These are phyloP conservation scores for Acleris emargana DNA, from an alignment of 2,888 invertebrate genomes.

Conservation along the genomic window DNA sequence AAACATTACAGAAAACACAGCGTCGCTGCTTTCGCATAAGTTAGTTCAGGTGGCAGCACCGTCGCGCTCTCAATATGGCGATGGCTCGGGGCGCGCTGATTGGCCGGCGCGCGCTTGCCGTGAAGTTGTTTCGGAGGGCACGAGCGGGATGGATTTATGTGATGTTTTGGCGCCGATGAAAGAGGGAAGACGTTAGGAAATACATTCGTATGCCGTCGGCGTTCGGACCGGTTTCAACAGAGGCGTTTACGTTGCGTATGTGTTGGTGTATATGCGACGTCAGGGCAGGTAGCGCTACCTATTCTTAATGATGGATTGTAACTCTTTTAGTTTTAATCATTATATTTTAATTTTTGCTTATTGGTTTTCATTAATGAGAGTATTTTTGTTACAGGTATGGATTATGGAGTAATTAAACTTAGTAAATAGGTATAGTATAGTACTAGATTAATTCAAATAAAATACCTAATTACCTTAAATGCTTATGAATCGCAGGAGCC, in stretches of 20 bases:
- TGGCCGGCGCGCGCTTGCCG: conserved; percentile 59
- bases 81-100: conserved; percentile 62
- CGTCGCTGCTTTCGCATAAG: conserved; percentile 60
- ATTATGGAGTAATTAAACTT: conserved; percentile 10
- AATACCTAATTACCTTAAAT: conserved; percentile 16
- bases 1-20: conserved; percentile 69
- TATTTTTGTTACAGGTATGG: conserved; percentile 70
- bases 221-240: conserved; percentile 77
- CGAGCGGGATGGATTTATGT: conserved; percentile 79
- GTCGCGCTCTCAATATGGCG: conserved; percentile 79
- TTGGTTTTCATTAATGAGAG: conserved; percentile 39
- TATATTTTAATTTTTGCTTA: conserved; percentile 25
- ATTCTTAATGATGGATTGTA: conserved; percentile 71
- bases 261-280: conserved; percentile 67
- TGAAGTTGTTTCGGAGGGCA: conserved; percentile 72
- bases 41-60: conserved; percentile 69
- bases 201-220: conserved; percentile 77
- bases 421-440: conserved; percentile 1
- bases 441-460: conserved; percentile 8
- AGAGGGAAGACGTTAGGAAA: conserved; percentile 75
- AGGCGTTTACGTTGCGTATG: conserved; percentile 78
- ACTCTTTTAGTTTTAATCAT: conserved; percentile 30
- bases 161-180: conserved; percentile 77
- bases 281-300: conserved; percentile 73
- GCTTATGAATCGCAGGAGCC: conserved; percentile 2